Conservation (phyloP, 2,888 invertebrate genomes). For the Eubasilissa splendida region DNA sequence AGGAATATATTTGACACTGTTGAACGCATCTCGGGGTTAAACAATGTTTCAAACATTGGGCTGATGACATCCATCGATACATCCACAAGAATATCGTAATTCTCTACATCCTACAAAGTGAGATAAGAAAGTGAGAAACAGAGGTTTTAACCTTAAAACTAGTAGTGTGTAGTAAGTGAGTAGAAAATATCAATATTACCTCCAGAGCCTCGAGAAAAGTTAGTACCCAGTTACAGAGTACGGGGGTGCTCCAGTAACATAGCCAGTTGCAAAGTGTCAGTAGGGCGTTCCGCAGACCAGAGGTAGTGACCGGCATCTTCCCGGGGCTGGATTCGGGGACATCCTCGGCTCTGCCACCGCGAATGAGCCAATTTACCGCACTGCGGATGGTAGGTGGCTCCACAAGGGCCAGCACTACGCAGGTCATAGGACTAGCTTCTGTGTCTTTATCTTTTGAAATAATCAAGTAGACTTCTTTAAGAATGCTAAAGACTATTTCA, state of each 20-base stretch:
- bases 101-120: constrained; percentile 68
- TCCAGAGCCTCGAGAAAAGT: constrained; percentile 78
- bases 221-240: constrained; percentile 78
- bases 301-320: constrained; percentile 52
- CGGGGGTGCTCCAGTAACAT: constrained; percentile 75
- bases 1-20: constrained; percentile 76
- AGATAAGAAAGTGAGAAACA: background rate
- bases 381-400: constrained; percentile 63
- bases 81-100: constrained; percentile 73
- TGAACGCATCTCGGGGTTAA: constrained; percentile 72
- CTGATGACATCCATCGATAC: constrained; percentile 76
- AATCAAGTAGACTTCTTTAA: constrained; percentile 74
- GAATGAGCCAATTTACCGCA: constrained; percentile 62
- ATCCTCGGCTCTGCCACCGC: constrained; percentile 60
- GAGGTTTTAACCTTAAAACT: too few species aligned
- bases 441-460: constrained; percentile 73
- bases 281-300: constrained; percentile 76
- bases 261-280: constrained; percentile 80
- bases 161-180: too few species aligned
- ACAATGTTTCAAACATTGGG: constrained; percentile 73
- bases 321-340: constrained; percentile 52
- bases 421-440: constrained; percentile 74
- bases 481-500: constrained; percentile 71
- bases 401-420: constrained; percentile 75
- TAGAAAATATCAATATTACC: constrained; percentile 60